Evolutionary conservation across 2,888 invertebrate genomes (phyloP).

Genomic region (Limulus polyphemus): DNA sequence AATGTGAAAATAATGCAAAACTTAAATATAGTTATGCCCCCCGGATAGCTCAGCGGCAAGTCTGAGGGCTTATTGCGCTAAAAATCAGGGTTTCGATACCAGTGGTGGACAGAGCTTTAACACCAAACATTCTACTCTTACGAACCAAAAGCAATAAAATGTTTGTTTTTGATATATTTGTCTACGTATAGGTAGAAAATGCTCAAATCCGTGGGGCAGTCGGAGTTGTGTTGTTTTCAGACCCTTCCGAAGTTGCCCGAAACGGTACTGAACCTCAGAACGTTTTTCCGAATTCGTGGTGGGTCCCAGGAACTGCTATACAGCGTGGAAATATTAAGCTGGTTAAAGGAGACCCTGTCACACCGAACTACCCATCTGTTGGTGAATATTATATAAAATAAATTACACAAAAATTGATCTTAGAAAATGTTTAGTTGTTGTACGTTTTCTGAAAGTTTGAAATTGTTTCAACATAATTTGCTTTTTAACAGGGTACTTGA

Average conservation of each 20-base stretch:
- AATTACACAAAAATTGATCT: neutral
- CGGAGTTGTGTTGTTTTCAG: conserved; percentile 39
- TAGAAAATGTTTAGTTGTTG: too few species aligned
- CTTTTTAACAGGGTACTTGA: too few species aligned
- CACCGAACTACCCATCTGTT: conserved; percentile 42
- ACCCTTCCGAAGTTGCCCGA: conserved; percentile 35
- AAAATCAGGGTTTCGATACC: too few species aligned
- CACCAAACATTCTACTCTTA: too few species aligned
- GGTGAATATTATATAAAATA: neutral
- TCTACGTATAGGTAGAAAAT: conserved; percentile 26
- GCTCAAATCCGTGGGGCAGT: conserved; percentile 34
- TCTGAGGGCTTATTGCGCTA: too few species aligned
- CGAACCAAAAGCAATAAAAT: too few species aligned
- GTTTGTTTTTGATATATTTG: neutral
- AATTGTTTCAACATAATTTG: too few species aligned
- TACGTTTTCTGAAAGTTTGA: too few species aligned
- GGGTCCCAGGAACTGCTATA: conserved; percentile 41
- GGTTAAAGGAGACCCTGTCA: conserved; percentile 42
- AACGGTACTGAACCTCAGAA: conserved; percentile 24
- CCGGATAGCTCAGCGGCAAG: too few species aligned
- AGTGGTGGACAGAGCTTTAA: too few species aligned
- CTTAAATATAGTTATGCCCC: too few species aligned
- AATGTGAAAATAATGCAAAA: too few species aligned
- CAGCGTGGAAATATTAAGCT: conserved; percentile 39
- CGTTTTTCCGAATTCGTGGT: conserved; percentile 34